Evolutionary conservation across 2,797 vertebrate genomes (phyloP).

Genomic region (Sphaeramia orbicularis): DNA sequence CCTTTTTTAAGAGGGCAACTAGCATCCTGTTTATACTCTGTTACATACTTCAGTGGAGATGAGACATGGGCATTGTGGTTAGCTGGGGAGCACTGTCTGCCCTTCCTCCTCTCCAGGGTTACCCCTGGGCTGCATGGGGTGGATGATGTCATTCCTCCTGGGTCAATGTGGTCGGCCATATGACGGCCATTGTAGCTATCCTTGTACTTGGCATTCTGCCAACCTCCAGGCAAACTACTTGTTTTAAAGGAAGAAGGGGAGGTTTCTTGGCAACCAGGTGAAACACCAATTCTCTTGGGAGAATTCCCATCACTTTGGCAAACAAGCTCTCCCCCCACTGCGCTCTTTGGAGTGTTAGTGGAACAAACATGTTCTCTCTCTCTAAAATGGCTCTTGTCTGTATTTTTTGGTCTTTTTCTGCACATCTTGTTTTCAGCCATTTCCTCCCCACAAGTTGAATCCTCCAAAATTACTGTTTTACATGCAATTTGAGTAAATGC

Average conservation of each 20-base stretch:
- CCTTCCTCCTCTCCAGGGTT: constrained; percentile 87
- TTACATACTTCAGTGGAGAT: constrained; percentile 86
- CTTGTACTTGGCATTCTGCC: constrained; percentile 78
- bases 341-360: constrained; percentile 77
- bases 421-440: constrained; percentile 66
- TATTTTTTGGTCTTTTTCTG: constrained; percentile 69
- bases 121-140: constrained; percentile 79
- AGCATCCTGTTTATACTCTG: constrained; percentile 87
- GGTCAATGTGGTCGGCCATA: constrained; percentile 56
- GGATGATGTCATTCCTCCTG: constrained; percentile 71
- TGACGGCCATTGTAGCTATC: constrained; percentile 72
- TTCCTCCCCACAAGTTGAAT: constrained; percentile 43
- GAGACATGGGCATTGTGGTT: constrained; percentile 84
- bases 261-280: constrained; percentile 76
- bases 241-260: constrained; percentile 67
- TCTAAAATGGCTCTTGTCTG: constrained; percentile 77
- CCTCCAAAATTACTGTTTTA: constrained; percentile 24
- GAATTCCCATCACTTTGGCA: constrained; percentile 76
- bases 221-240: constrained; percentile 85
- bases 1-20: constrained; percentile 66
- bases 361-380: constrained; percentile 81
- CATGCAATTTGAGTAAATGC: constrained; percentile 12
- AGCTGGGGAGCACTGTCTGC: constrained; percentile 82
- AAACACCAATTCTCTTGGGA: constrained; percentile 46
- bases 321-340: constrained; percentile 73